Evolutionary conservation across 2,888 invertebrate species (phyloP).

Genomic region (Aplocera efformata): DNA sequence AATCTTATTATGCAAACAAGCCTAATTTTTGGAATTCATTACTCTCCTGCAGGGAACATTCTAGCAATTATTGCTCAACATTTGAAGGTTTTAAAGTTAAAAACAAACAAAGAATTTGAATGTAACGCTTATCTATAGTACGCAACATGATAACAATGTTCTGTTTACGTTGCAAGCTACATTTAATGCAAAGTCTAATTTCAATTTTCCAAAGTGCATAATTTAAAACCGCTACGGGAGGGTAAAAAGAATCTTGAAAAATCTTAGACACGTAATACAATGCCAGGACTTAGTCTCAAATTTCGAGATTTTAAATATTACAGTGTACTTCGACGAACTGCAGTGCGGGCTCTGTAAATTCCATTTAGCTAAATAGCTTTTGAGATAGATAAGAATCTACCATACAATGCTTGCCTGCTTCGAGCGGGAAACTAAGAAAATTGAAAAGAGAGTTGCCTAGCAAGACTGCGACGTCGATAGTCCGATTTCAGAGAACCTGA

Average conservation of each 20-base stretch:
- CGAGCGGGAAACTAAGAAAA: slow-evolving; percentile 77
- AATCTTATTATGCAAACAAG: too few relatives aligned
- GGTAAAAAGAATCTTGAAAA: slow-evolving; percentile 54
- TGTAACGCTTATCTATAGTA: slow-evolving; percentile 31
- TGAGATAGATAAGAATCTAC: slow-evolving; percentile 78
- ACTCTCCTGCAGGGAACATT: too few relatives aligned
- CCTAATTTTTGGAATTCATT: too few relatives aligned
- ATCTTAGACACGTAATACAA: slow-evolving; percentile 69
- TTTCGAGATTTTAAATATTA: slow-evolving; percentile 79
- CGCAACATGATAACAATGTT: slow-evolving; percentile 31
- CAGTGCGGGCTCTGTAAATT: slow-evolving; percentile 79
- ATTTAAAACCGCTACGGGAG: slow-evolving; percentile 46
- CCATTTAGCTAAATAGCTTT: slow-evolving; percentile 81
- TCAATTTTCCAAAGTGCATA: slow-evolving; percentile 65
- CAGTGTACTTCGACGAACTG: slow-evolving; percentile 78
- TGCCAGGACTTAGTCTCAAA: slow-evolving; percentile 68
- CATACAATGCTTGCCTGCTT: slow-evolving; percentile 76
- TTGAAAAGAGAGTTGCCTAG: slow-evolving; percentile 78
- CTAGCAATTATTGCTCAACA: too few relatives aligned
- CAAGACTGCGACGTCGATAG: slow-evolving; percentile 67
- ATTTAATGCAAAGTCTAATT: slow-evolving; percentile 39
- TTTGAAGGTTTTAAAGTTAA: slow-evolving; percentile 55
- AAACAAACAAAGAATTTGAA: too few relatives aligned
- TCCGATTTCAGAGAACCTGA: slow-evolving; percentile 73
- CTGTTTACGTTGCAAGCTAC: slow-evolving; percentile 28